Evolutionary conservation across 2,113 vertebrate genomes (phyloP).

Genomic region (Misgurnus mizolepis): DNA sequence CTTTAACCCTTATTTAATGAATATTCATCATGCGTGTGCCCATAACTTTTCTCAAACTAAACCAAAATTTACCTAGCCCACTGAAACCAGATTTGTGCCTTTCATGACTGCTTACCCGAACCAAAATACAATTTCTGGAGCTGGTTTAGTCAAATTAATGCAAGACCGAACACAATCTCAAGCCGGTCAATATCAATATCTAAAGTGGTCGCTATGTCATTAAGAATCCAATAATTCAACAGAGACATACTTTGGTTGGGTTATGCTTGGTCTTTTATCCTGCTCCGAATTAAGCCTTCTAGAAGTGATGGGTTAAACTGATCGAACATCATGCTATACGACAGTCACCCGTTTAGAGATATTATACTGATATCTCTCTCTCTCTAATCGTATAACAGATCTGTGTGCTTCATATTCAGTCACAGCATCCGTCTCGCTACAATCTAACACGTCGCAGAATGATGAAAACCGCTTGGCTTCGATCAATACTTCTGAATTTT

Average conservation of each 20-base stretch:
- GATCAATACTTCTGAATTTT: slow-evolving; percentile 44
- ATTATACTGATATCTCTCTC: neutral
- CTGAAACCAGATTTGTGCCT: neutral
- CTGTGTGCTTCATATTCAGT: slow-evolving; percentile 11
- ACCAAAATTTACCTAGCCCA: no score
- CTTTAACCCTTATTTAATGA: no score
- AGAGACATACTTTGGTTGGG: slow-evolving; percentile 19
- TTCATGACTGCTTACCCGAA: slow-evolving; percentile 4
- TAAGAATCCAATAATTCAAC: slow-evolving; percentile 4
- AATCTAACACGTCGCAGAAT: slow-evolving; percentile 1
- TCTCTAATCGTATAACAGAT: neutral
- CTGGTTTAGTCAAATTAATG: slow-evolving; percentile 25
- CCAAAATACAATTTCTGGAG: neutral
- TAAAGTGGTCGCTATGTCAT: slow-evolving; percentile 3
- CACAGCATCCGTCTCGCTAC: slow-evolving; percentile 17
- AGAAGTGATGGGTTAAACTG: neutral
- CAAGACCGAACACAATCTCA: slow-evolving; percentile 14
- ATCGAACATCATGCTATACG: neutral
- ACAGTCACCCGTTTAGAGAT: neutral
- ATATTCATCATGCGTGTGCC: no score
- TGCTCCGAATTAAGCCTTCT: slow-evolving; percentile 10
- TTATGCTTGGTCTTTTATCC: slow-evolving; percentile 6
- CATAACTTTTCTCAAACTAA: no score
- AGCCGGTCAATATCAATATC: slow-evolving; percentile 32
- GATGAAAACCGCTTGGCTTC: slow-evolving; percentile 33